These are phyloP conservation scores for Denticeps clupeoides DNA, from an alignment of 2,797 vertebrate genomes.

Conservation along the genomic window DNA sequence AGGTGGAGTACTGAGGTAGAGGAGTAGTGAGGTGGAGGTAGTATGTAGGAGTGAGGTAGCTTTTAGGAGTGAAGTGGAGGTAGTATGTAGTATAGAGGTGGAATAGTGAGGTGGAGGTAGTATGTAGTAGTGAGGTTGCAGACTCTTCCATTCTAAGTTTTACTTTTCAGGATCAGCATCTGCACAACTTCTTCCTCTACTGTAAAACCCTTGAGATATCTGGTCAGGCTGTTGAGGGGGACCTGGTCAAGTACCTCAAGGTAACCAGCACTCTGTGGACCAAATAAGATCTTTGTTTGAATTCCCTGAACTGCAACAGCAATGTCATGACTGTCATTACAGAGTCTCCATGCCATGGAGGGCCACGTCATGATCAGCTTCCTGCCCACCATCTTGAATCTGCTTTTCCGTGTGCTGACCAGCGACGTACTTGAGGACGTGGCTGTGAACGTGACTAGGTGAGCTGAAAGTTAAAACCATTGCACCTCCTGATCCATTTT, in stretches of 20 bases:
- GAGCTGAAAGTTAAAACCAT: too few relatives aligned
- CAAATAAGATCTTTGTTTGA: neutral
- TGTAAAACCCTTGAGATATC: constrained; percentile 79
- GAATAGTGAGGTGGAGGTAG: too few relatives aligned
- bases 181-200: constrained; percentile 96
- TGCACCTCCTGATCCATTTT: neutral
- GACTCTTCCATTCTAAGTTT: too few relatives aligned
- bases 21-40: too few relatives aligned
- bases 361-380: constrained; percentile 94
- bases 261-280: too few relatives aligned
- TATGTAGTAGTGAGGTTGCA: neutral
- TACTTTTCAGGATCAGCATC: constrained; percentile 77
- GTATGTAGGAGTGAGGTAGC: too few relatives aligned
- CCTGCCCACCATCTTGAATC: constrained; percentile 87
- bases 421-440: constrained; percentile 86
- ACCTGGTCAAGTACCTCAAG: constrained; percentile 96
- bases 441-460: constrained; percentile 89
- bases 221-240: constrained; percentile 71
- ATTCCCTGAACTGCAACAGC: neutral
- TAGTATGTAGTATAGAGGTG: too few relatives aligned
- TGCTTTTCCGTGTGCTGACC: constrained; percentile 84
- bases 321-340: neutral
- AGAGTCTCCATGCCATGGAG: constrained; percentile 96
- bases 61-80: too few relatives aligned
- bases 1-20: too few relatives aligned